Evolutionary conservation across 2,888 invertebrate genomes (phyloP).

Genomic region (Cheilosia pagana): DNA sequence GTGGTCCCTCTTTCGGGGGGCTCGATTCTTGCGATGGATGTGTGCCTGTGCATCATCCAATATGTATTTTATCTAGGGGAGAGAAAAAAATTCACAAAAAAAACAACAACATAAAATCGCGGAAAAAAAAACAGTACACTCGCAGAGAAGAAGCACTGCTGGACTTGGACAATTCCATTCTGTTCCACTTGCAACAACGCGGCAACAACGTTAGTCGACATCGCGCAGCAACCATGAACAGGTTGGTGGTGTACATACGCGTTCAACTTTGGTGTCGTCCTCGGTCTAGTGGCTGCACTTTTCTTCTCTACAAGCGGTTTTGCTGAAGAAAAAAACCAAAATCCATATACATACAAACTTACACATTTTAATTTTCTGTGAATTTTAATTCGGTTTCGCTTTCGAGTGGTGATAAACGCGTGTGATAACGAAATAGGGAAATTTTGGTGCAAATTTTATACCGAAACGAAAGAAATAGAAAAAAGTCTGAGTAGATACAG

Average conservation of each 20-base stretch:
- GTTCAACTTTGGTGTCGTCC: constrained; percentile 69
- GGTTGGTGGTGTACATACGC: constrained; percentile 74
- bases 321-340: constrained; percentile 30
- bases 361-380: constrained; percentile 15
- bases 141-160: constrained; percentile 34
- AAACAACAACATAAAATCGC: constrained; percentile 1
- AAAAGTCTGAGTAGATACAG: constrained; percentile 12
- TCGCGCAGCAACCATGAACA: constrained; percentile 75
- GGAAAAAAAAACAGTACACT: constrained; percentile 23
- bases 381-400: constrained; percentile 37
- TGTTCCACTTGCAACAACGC: constrained; percentile 71
- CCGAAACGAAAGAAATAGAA: constrained; percentile 6
- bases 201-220: constrained; percentile 69
- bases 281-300: constrained; percentile 60
- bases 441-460: constrained; percentile 22
- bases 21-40: constrained; percentile 27
- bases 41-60: constrained; percentile 31
- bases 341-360: constrained; percentile 2
- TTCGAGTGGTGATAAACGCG: constrained; percentile 20
- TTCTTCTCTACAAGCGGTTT: constrained; percentile 42
- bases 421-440: constrained; percentile 20
- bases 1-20: constrained; percentile 35
- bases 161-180: constrained; percentile 57
- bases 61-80: constrained; percentile 50
- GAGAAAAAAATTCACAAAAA: constrained; percentile 15